phyloP scores from a whole-genome alignment of 2,113 vertebrate genomes.

The Pongo pygmaeus region DNA sequence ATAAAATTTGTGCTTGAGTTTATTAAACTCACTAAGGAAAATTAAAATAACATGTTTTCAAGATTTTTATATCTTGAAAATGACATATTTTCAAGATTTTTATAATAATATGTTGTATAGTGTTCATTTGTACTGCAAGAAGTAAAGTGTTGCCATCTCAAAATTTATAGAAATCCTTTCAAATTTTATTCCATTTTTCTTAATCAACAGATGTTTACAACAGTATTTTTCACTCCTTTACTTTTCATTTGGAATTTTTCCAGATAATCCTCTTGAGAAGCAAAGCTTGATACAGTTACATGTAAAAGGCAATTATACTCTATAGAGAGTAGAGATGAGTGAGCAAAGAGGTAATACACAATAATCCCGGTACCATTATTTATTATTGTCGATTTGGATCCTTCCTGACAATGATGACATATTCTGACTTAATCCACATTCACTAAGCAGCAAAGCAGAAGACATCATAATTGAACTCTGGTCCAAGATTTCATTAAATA shows the following conservation, averaged over 20 bases:
- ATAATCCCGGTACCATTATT: neutral
- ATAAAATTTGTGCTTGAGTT: neutral
- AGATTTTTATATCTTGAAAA: slow-evolving; percentile 1
- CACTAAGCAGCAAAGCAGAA: neutral
- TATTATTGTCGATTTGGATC: neutral
- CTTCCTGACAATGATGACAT: slow-evolving; percentile 30
- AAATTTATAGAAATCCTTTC: neutral
- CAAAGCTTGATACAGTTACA: neutral
- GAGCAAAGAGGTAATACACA: neutral
- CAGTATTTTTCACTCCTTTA: neutral
- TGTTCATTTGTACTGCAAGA: neutral
- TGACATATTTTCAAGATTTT: neutral
- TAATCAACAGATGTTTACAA: neutral
- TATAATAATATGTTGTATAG: neutral
- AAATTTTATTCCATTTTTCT: slow-evolving; percentile 8
- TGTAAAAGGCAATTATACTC: neutral
- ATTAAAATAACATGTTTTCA: neutral
- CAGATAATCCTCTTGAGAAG: slow-evolving; percentile 11
- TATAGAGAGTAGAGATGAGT: neutral
- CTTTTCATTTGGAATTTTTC: slow-evolving; percentile 27
- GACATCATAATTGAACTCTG: slow-evolving; percentile 10
- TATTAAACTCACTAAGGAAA: neutral
- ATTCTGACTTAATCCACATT: slow-evolving; percentile 28
- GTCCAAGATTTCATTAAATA: neutral
- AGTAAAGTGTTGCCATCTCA: neutral